These are phyloP conservation scores for Gymnobelideus leadbeateri DNA, from an alignment of 2,113 vertebrate genomes.

Conservation along the genomic window DNA sequence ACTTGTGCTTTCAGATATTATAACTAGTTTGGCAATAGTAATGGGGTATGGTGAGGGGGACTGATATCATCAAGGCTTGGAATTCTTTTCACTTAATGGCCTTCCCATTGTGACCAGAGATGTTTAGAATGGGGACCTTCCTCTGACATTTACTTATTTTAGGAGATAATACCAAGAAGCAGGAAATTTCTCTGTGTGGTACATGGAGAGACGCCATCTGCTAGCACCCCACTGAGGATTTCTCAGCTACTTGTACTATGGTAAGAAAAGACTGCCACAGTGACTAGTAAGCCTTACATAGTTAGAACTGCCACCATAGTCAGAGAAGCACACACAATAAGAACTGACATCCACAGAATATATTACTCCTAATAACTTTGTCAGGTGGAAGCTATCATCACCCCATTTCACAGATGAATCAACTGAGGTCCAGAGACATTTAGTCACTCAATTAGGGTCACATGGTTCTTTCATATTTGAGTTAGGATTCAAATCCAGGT, in stretches of 20 bases:
- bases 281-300: background rate
- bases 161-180: background rate
- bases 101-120: background rate
- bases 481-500: conserved; percentile 14
- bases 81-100: background rate
- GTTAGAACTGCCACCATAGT: too few species aligned
- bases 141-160: background rate
- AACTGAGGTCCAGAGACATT: background rate
- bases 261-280: background rate
- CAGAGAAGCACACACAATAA: background rate
- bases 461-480: background rate
- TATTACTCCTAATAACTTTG: background rate
- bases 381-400: background rate
- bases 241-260: background rate
- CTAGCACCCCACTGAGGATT: background rate
- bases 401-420: conserved; percentile 31
- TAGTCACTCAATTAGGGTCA: background rate
- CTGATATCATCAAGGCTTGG: background rate
- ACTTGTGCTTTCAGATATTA: background rate
- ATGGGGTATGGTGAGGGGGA: background rate
- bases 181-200: background rate
- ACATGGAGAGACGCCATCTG: background rate
- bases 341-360: background rate
- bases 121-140: background rate
- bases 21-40: background rate